Evolutionary conservation across 2,888 invertebrate genomes (phyloP), one percentile per base, ranked within the genome.

Genomic region (Lasioglossum figueresi): DNA sequence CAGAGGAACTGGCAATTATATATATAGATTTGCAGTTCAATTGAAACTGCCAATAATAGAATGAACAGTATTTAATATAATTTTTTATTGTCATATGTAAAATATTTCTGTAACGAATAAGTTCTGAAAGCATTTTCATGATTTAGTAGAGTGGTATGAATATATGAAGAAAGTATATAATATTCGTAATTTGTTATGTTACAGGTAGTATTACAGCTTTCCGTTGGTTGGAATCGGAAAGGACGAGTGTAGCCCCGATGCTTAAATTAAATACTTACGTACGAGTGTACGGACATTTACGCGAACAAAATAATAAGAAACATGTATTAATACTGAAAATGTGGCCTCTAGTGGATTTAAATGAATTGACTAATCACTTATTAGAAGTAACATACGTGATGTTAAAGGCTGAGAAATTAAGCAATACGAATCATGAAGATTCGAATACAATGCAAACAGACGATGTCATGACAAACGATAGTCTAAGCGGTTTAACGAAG

Each of bases 171-270:
- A 27, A 27, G 14, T 27, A 59, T 27, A 59, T 16, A 31, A 31
- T 63, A 16, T 63, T 16, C 5, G 19, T 63, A 63, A 63, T 31
- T 31, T 31, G 12, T 31, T 6, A 63, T 63, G 8, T 66, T 37
- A 66, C 34, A 66, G 66, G 34, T 37, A 66, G 34, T 34, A 66
- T 66, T 37, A 66, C 66, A 66, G 66, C 66, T 23, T 66, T 66
- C 23, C 66, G 34, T 23, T 66, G 66, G 66, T 10, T 66, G 4
- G 66, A 34, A 37, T 34, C 34, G 4, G 34, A 4, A 37, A 66
- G 37, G 23, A 12, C 10, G 4, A 66, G 3, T 23, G 3, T 16
- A 66, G 8, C 19, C 1, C 34, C 66, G 0, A 19, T 19, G 14
- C 0, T 66, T 66, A 23, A 37, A 34, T 10, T 66, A 34, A 37